phyloP scores from a whole-genome alignment of 2,888 invertebrate species.

The Hybos culiciformis region DNA sequence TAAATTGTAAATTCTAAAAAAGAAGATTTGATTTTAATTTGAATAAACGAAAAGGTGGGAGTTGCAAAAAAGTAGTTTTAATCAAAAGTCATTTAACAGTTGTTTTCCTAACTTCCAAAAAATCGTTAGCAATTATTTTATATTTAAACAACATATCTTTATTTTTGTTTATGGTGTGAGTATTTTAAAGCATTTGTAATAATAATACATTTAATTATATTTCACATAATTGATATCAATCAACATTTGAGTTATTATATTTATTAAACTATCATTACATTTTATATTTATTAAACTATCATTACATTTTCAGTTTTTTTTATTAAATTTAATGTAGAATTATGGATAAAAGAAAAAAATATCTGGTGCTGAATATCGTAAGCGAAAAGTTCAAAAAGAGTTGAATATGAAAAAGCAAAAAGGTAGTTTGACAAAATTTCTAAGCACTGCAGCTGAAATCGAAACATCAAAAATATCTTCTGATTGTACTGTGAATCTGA shows the following conservation, averaged over 20 bases:
- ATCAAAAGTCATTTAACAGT: too few species aligned
- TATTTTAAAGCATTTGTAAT: not conserved
- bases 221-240: not conserved
- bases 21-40: too few species aligned
- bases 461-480: not conserved
- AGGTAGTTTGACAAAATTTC: conserved; percentile 1
- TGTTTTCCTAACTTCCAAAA: not conserved
- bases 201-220: not conserved
- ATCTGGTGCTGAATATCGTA: not conserved
- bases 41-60: too few species aligned
- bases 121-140: not conserved
- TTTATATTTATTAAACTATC: not conserved
- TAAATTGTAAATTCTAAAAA: too few species aligned
- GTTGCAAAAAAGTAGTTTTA: too few species aligned
- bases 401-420: not conserved
- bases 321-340: not conserved
- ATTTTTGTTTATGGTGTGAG: not conserved
- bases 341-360: conserved; percentile 1
- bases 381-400: not conserved
- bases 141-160: not conserved
- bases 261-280: too few species aligned
- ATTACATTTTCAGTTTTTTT: conserved; percentile 1
- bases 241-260: not conserved
- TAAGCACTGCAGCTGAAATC: not conserved
- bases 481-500: not conserved